Evolutionary conservation across 2,797 vertebrate species (phyloP).

Genomic region (Neostethus bicornis): DNA sequence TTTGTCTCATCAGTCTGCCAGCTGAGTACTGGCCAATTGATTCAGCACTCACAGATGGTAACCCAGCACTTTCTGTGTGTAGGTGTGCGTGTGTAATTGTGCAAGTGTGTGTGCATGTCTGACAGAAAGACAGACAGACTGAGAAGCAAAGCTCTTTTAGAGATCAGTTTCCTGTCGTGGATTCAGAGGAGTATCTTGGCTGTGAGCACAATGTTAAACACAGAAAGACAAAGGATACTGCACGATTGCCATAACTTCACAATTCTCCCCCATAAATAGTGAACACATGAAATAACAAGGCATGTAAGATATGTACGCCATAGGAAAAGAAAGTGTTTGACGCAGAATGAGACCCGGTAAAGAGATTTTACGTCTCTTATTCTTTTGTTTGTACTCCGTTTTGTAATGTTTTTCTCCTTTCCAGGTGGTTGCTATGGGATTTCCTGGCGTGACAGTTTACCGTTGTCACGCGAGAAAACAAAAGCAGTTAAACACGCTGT

Average conservation of each 20-base stretch:
- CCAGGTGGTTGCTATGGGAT: constrained; percentile 26
- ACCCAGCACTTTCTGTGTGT: constrained; percentile 60
- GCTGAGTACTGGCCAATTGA: constrained; percentile 77
- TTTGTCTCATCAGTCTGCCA: constrained; percentile 79
- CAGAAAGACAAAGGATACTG: constrained; percentile 42
- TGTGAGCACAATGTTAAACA: constrained; percentile 44
- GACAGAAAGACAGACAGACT: constrained; percentile 26
- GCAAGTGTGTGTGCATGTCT: constrained; percentile 4
- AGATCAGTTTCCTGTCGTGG: constrained; percentile 54
- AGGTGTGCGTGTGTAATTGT: constrained; percentile 13
- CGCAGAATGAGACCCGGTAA: constrained; percentile 3
- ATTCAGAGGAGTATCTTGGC: constrained; percentile 44
- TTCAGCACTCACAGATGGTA: constrained; percentile 76
- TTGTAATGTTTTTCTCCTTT: constrained; percentile 18
- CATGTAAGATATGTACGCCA: constrained; percentile 1
- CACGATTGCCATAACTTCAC: constrained; percentile 30
- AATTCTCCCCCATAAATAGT: constrained; percentile 19
- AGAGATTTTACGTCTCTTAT: constrained; percentile 5
- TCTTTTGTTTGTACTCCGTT: constrained; percentile 9
- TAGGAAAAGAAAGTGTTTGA: constrained; percentile 10
- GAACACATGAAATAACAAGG: constrained; percentile 19
- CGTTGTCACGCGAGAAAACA: constrained; percentile 32
- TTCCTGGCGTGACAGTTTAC: constrained; percentile 28
- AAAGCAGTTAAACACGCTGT: constrained; percentile 26
- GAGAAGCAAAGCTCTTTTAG: constrained; percentile 50